Conservation (phyloP, 2,797 vertebrate genomes). For the Nannoperca australis region DNA sequence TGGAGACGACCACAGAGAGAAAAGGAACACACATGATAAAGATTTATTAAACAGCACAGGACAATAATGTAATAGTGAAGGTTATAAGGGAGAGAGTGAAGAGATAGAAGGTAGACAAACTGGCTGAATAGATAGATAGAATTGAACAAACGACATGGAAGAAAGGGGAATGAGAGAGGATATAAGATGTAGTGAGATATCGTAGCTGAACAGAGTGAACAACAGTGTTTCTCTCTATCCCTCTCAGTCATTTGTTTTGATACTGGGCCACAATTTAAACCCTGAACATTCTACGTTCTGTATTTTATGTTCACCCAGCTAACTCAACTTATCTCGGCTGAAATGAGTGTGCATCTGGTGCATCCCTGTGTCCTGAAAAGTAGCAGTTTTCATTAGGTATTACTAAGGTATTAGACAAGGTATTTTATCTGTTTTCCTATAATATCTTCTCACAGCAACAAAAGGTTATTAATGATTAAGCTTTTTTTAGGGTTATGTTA, state of each 20-base stretch:
- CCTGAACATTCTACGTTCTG: slow-evolving; percentile 9
- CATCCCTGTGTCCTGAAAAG: background rate
- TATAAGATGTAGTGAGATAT: slow-evolving; percentile 26
- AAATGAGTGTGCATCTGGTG: background rate
- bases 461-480: background rate
- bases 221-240: slow-evolving; percentile 37
- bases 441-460: background rate
- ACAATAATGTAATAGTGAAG: slow-evolving; percentile 58
- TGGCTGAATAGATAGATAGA: slow-evolving; percentile 12
- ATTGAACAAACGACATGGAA: slow-evolving; percentile 34
- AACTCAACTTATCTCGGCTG: slow-evolving; percentile 4
- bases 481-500: background rate
- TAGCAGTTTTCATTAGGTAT: background rate
- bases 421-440: background rate
- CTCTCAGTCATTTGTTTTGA: slow-evolving; percentile 40
- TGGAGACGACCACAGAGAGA: slow-evolving; percentile 7
- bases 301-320: slow-evolving; percentile 21
- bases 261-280: slow-evolving; percentile 22
- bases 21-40: slow-evolving; percentile 52
- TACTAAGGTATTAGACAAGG: background rate
- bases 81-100: slow-evolving; percentile 44
- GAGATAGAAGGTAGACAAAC: slow-evolving; percentile 35
- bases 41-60: slow-evolving; percentile 70
- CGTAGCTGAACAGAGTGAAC: slow-evolving; percentile 19
- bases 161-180: slow-evolving; percentile 15